These are phyloP conservation scores for Ovibos moschatus DNA, from an alignment of 2,113 vertebrate species.

Conservation along the genomic window DNA sequence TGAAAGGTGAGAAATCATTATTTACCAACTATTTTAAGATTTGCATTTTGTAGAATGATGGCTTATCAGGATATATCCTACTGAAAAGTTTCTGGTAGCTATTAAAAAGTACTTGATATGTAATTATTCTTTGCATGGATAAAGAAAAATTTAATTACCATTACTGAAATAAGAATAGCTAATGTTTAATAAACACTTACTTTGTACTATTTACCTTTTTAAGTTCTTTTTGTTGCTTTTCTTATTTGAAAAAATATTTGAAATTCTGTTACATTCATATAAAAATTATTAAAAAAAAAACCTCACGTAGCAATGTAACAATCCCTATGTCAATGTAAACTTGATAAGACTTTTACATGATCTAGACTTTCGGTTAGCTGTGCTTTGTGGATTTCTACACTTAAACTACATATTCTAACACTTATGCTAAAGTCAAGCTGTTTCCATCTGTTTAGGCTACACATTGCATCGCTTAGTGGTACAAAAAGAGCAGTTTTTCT, in stretches of 20 bases:
- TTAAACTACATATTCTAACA: constrained; percentile 50
- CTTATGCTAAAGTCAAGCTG: constrained; percentile 49
- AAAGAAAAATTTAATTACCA: not conserved
- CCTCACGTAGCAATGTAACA: rapidly evolving
- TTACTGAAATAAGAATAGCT: not conserved
- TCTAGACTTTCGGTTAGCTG: constrained; percentile 45
- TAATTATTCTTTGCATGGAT: not conserved
- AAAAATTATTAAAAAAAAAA: not conserved
- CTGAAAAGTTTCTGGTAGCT: not conserved
- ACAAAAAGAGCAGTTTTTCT: constrained; percentile 74
- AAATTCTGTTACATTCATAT: not conserved
- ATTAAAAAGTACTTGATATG: not conserved
- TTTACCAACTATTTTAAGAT: not conserved
- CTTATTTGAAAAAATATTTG: not conserved
- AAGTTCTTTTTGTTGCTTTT: not conserved
- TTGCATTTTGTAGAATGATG: not conserved
- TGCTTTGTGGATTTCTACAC: constrained; percentile 63
- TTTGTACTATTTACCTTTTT: not conserved
- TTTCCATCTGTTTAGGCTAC: constrained; percentile 73
- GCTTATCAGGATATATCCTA: not conserved
- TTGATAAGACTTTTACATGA: constrained; percentile 66
- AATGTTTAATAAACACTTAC: not conserved
- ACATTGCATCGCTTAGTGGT: constrained; percentile 61
- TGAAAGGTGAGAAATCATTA: not conserved
- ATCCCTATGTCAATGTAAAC: not conserved